Evolutionary conservation across 2,888 invertebrate genomes (phyloP).

Genomic region (Pammene fasciana): DNA sequence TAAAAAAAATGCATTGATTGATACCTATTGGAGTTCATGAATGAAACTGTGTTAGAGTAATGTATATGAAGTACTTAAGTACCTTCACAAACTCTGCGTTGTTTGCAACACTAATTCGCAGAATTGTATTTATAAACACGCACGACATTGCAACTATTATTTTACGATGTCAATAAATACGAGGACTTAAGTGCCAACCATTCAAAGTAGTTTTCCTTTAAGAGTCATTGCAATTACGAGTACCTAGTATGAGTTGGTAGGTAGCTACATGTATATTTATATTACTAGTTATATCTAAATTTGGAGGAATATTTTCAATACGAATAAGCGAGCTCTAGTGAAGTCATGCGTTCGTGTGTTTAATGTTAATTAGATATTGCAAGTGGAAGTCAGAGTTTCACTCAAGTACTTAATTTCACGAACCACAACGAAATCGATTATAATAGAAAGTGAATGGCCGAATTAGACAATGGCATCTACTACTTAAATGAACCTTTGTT

Average conservation of each 20-base stretch:
- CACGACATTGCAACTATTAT: conserved; percentile 27
- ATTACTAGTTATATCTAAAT: neutral
- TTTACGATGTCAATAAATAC: conserved; percentile 3
- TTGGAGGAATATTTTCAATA: neutral
- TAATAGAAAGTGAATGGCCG: conserved; percentile 9
- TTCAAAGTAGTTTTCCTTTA: conserved; percentile 3
- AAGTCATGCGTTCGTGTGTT: neutral
- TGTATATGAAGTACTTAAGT: neutral
- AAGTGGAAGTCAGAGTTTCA: conserved; percentile 15
- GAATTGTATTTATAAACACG: conserved; percentile 3
- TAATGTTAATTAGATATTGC: neutral
- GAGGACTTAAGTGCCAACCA: conserved; percentile 1
- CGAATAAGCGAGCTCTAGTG: neutral
- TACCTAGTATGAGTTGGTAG: neutral
- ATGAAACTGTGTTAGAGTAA: neutral
- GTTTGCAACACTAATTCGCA: conserved; percentile 1
- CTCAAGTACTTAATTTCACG: conserved; percentile 14
- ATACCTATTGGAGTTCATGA: too few species aligned
- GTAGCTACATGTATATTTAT: neutral
- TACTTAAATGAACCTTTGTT: neutral
- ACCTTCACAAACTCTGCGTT: neutral
- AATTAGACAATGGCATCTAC: neutral
- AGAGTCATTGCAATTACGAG: conserved; percentile 2
- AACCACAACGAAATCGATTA: neutral
- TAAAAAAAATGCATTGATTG: too few species aligned